phyloP scores from a whole-genome alignment of 2,888 invertebrate species.

The Choristoneura rosaceana region DNA sequence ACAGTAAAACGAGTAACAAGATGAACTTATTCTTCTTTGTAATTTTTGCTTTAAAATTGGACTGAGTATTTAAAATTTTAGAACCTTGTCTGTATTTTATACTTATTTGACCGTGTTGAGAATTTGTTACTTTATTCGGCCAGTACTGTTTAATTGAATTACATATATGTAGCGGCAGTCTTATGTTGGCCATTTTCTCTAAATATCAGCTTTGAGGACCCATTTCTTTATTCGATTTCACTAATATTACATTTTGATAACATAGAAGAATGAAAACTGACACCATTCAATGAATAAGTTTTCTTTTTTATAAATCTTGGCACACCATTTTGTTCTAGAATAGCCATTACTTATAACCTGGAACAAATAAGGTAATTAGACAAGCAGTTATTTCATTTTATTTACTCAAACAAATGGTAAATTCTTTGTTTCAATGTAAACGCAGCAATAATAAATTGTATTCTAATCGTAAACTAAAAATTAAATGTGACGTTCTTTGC shows the following conservation, averaged over 20 bases:
- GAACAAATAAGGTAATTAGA: slow-evolving; percentile 16
- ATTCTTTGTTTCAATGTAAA: too few relatives aligned
- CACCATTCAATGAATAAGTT: background rate
- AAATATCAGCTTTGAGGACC: slow-evolving; percentile 79
- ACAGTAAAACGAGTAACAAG: slow-evolving; percentile 66
- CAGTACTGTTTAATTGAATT: slow-evolving; percentile 81
- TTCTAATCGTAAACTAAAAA: background rate
- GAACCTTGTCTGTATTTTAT: slow-evolving; percentile 50
- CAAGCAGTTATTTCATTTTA: background rate
- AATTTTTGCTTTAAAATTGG: slow-evolving; percentile 51
- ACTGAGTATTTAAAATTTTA: slow-evolving; percentile 44
- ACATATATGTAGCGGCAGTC: slow-evolving; percentile 80
- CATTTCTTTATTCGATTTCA: slow-evolving; percentile 67
- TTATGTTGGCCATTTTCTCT: slow-evolving; percentile 78
- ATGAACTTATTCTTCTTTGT: slow-evolving; percentile 63
- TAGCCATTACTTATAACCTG: slow-evolving; percentile 33
- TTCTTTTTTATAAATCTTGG: slow-evolving; percentile 14
- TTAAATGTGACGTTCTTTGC: background rate
- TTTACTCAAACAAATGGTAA: background rate
- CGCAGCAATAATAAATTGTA: too few relatives aligned
- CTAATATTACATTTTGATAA: slow-evolving; percentile 28
- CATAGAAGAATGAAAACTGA: background rate
- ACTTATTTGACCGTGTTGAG: slow-evolving; percentile 48
- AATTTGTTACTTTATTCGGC: slow-evolving; percentile 51
- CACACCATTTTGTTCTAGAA: slow-evolving; percentile 12